Base-by-base conservation (phyloP, 2,113 vertebrate genomes). In the Lonchura striata region DNA sequence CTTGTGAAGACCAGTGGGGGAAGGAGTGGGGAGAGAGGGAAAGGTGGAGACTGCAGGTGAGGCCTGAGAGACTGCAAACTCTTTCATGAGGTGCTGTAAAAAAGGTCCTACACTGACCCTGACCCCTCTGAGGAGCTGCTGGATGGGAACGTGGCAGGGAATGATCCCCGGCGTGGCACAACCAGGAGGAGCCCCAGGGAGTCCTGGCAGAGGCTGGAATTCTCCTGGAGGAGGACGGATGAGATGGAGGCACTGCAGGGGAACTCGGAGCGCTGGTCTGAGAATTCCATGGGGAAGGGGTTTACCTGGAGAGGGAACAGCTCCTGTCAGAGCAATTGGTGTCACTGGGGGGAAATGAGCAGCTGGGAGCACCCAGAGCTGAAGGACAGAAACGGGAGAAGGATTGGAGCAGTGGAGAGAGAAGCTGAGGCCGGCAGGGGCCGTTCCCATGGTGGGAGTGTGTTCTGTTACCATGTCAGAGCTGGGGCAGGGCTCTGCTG, bases 101-200 rank as follows among this genome's bases (percentile, higher is more conserved):
- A 25, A 42, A 68, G 27, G 18, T 30, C 47, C 28, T 0, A 5
- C 56, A 35, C 35, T 37, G 57, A 35, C 15, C 10, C 41, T 16
- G 49, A 14, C 15, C 30, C 25, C 39, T 47, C 28, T 31, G 16
- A n/a, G 0, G 3, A 74, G 71, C 47, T 78, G 3, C 7, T 33
- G 66, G 56, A 54, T 15, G 9, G 61, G 71, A 75, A 44, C 2
- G 83, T 14, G 63, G 7, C 41, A 50, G 63, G 7, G n/a, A 63
- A 35, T 24, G 59, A 39, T 3, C 16, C 11, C 28, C 0, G 49
- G 12, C 22, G 31, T 49, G 35, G 8, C 44, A 28, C 53, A 10
- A 7, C 5, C 0, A 0, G 31, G 11, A 14, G 17, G 33, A n/a
- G 41, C 19, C 54, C 7, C 37, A 28, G 35, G 20, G 14, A 70